Conservation (phyloP, 1,140 invertebrate species). For the Steinernema khuongi region DNA sequence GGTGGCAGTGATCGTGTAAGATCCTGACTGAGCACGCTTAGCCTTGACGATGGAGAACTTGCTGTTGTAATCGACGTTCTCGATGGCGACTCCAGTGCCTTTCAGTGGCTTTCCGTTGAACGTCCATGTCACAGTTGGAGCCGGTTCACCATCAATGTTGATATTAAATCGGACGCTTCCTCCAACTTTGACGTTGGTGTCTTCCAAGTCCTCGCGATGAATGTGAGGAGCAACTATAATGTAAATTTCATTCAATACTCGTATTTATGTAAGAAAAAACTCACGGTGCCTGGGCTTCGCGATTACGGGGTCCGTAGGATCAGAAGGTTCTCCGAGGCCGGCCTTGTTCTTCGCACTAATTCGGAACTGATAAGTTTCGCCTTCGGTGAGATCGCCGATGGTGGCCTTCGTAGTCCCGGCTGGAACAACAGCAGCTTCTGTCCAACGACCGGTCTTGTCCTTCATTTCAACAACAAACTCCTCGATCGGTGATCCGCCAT, state of each 20-base stretch:
- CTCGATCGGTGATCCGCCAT: slow-evolving; percentile 88
- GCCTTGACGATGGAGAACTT: slow-evolving; percentile 80
- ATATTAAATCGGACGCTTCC: slow-evolving; percentile 77
- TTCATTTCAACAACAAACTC: slow-evolving; percentile 97
- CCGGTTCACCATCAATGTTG: slow-evolving; percentile 81
- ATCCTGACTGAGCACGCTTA: slow-evolving; percentile 74
- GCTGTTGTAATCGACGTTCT: slow-evolving; percentile 82
- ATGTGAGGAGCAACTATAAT: slow-evolving; percentile 76
- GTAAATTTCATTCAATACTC: background rate
- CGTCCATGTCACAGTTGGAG: slow-evolving; percentile 65
- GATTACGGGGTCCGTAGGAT: slow-evolving; percentile 78
- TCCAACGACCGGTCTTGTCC: slow-evolving; percentile 58
- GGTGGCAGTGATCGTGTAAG: slow-evolving; percentile 74
- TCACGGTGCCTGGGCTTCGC: slow-evolving; percentile 66
- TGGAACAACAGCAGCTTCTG: slow-evolving; percentile 66
- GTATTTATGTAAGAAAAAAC: slow-evolving; percentile 32
- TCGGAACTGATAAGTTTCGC: slow-evolving; percentile 87
- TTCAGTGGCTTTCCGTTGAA: slow-evolving; percentile 46
- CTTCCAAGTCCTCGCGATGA: slow-evolving; percentile 78
- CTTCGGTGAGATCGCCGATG: slow-evolving; percentile 79
- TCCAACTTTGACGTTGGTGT: slow-evolving; percentile 78
- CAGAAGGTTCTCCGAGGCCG: slow-evolving; percentile 83
- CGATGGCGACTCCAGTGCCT: slow-evolving; percentile 37
- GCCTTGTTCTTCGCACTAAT: slow-evolving; percentile 93
- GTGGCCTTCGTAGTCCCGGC: slow-evolving; percentile 69